Conservation (phyloP, 2,797 vertebrate species). For the Macropodus opercularis region DNA sequence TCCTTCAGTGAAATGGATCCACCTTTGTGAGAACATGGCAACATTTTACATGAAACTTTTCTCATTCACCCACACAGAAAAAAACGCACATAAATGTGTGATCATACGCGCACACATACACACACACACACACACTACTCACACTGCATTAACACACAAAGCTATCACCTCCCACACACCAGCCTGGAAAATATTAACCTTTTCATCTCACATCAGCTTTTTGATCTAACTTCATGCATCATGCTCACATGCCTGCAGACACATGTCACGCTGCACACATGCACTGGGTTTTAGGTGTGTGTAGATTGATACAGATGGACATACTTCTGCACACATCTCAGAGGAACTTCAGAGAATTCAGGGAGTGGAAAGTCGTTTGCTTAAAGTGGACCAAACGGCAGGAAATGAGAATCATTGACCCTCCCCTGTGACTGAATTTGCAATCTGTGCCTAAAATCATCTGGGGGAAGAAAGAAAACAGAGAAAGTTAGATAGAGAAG, state of each 20-base stretch:
- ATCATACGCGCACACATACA: conserved; percentile 31
- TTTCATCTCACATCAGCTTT: conserved; percentile 73
- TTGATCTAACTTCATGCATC: conserved; percentile 51
- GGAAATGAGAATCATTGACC: conserved; percentile 77
- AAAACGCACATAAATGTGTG: conserved; percentile 30
- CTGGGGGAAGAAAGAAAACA: conserved; percentile 67
- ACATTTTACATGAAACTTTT: conserved; percentile 41
- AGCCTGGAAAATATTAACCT: conserved; percentile 76
- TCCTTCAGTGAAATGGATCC: conserved; percentile 21
- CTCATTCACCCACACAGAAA: conserved; percentile 55
- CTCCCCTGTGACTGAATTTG: conserved; percentile 71
- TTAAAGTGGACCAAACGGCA: conserved; percentile 72
- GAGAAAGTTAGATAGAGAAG: conserved; percentile 64
- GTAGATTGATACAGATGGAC: conserved; percentile 25
- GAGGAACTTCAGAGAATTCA: conserved; percentile 64
- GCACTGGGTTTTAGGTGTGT: conserved; percentile 6
- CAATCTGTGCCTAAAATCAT: conserved; percentile 74
- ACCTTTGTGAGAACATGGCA: conserved; percentile 22
- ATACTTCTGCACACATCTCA: conserved; percentile 45
- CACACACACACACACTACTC: conserved; percentile 20
- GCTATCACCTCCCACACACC: conserved; percentile 69
- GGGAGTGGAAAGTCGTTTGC: conserved; percentile 70
- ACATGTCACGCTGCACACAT: conserved; percentile 28
- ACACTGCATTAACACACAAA: conserved; percentile 48
- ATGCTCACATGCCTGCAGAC: conserved; percentile 48